phyloP scores from a whole-genome alignment of 2,888 invertebrate species.

The Drosophila robusta region DNA sequence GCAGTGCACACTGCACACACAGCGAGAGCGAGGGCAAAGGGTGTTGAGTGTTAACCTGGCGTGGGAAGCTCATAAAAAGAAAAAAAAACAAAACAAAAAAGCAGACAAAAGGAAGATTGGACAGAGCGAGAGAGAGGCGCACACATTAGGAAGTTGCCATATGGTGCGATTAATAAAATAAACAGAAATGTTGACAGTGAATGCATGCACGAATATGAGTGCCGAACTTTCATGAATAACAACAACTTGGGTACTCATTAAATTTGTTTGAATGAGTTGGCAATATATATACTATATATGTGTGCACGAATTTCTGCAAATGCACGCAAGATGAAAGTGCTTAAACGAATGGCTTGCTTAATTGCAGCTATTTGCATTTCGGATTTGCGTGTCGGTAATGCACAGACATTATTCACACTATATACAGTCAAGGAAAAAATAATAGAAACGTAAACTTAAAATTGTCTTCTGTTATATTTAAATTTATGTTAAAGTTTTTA shows the following conservation, averaged over 20 bases:
- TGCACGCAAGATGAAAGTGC: constrained; percentile 10
- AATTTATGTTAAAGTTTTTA: too few relatives aligned
- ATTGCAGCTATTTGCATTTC: constrained; percentile 14
- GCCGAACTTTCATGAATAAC: constrained; percentile 4
- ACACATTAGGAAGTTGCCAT: constrained; percentile 4
- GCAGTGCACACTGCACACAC: constrained; percentile 14
- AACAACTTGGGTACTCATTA: background rate
- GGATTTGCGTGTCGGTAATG: constrained; percentile 19
- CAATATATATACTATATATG: background rate
- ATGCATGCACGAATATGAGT: background rate
- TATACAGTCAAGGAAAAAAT: background rate
- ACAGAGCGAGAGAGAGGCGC: background rate
- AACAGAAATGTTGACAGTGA: background rate
- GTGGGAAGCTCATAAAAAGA: constrained; percentile 43
- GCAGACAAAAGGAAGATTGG: background rate
- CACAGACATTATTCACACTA: constrained; percentile 14
- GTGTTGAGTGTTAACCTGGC: constrained; percentile 18
- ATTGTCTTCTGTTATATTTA: too few relatives aligned
- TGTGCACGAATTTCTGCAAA: background rate
- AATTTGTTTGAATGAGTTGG: background rate
- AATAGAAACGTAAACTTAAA: too few relatives aligned
- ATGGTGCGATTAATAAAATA: constrained; percentile 6
- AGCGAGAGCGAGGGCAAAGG: constrained; percentile 12
- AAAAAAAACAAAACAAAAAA: background rate
- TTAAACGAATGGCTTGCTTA: constrained; percentile 15